Base-by-base conservation (phyloP, 2,113 vertebrate genomes). In the Miniopterus natalensis region DNA sequence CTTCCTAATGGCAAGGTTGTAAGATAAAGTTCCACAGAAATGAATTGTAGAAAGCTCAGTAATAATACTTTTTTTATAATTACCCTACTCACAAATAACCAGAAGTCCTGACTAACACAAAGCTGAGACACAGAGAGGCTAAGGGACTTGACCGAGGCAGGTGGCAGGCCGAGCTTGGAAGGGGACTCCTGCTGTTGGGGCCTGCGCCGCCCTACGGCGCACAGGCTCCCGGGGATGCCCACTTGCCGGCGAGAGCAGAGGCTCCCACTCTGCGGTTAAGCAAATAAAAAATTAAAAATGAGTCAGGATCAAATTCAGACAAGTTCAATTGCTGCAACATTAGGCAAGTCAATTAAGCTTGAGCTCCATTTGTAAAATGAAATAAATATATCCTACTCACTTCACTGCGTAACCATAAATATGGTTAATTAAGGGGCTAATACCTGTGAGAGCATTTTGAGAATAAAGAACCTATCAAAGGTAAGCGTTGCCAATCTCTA, bases 391-490 rank as follows among this genome's bases (percentile, higher is more conserved):
- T 21, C 45, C 53, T 47, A 23, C 55, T 92, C 59, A 78, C 23
- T 89, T 63, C 8, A 8, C 36, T 36, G 55, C 15, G 7, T 47
- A 14, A 36, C 36, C 36, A 36, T 36, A 36, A 36, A 36, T 92
- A 88, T 90, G 53, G 74, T 61, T 88, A 86, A 88, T 47, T 70
- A 94, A 84, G 21, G 66, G 18, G 29, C 25, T 88, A 84, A 65
- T n/a, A 71, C 36, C 73, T 23, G 3, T 87, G 47, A 63, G 4
- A 90, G 51, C 66, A 92, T 88, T 95, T 96, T 63, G 47, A 88
- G 97, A 96, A 51, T 80, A 25, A 84, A 96, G 65, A 92, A 90
- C 61, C 31, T 61, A 90, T 47, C 55, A 49, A 95, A 95, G 88
- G 55, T 95, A 75, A 63, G 59, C 5, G 8, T 13, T 83, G 81